Percentiles rank a stretch among this genome's conserved stretches.
These are phyloP conservation scores for Cyanocitta stelleri DNA, from an alignment of 2,113 vertebrate genomes.

Conservation along the genomic window DNA sequence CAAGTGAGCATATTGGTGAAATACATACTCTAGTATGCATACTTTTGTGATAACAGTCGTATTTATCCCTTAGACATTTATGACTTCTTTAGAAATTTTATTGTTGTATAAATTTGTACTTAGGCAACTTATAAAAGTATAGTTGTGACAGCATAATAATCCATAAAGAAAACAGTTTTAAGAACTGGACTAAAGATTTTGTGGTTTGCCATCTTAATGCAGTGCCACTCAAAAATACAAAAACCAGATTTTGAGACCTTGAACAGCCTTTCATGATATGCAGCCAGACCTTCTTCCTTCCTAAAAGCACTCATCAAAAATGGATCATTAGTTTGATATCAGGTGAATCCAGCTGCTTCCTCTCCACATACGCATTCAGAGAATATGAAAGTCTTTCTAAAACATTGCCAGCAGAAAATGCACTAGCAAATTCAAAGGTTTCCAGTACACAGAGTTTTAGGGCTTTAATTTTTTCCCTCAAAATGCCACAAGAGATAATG, in stretches of 20 bases:
- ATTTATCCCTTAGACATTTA: slow-evolving; percentile 31
- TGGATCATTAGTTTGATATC: not conserved
- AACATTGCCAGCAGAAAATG: not conserved
- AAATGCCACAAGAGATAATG: not conserved
- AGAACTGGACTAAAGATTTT: not conserved
- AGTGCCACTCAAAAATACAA: not conserved
- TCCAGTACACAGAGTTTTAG: not conserved
- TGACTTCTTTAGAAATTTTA: slow-evolving; percentile 39
- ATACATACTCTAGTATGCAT: not conserved
- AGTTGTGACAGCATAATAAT: not conserved
- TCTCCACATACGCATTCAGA: not conserved
- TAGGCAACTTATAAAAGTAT: slow-evolving; percentile 26
- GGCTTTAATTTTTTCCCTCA: not conserved
- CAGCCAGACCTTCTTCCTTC: not conserved
- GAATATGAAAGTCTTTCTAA: slow-evolving; percentile 1
- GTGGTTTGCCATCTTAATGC: not conserved
- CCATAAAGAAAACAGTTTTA: slow-evolving; percentile 13
- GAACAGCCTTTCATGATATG: not conserved
- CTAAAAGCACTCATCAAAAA: not conserved
- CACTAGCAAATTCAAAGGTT: not conserved
- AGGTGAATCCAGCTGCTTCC: not conserved
- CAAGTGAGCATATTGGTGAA: not conserved
- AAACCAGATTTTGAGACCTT: not conserved
- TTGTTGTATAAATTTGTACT: slow-evolving; percentile 34
- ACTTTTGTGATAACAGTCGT: not conserved